phyloP scores from a whole-genome alignment of 1,140 invertebrate genomes.

The Diorhabda carinulata region DNA sequence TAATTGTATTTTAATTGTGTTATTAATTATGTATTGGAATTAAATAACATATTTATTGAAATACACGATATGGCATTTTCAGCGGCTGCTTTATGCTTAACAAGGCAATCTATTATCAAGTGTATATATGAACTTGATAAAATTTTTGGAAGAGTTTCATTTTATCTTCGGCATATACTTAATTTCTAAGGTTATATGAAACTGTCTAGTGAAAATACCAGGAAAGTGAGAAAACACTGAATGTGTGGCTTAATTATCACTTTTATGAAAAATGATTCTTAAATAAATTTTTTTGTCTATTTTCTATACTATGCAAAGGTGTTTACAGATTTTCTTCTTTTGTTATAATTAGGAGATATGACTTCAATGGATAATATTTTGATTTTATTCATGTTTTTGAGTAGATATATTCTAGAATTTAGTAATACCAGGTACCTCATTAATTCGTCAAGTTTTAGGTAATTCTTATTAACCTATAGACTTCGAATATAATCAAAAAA shows the following conservation, averaged over 20 bases:
- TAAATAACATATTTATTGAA: neutral
- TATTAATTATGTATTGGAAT: neutral
- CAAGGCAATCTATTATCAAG: conserved; percentile 2
- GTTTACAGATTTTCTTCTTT: neutral
- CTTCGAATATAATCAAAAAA: too few relatives aligned
- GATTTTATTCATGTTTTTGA: too few relatives aligned
- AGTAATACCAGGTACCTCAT: too few relatives aligned
- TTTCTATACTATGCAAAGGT: neutral
- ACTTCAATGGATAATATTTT: neutral
- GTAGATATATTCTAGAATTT: too few relatives aligned
- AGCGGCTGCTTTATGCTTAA: neutral
- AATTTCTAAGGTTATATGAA: neutral
- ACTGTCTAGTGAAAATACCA: neutral
- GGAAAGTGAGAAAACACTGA: too few relatives aligned
- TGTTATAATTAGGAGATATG: neutral
- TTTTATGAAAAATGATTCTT: neutral
- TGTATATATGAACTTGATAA: neutral
- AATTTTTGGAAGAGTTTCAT: neutral
- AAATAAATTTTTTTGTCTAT: neutral
- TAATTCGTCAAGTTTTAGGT: too few relatives aligned
- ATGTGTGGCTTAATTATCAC: neutral
- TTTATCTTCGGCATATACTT: neutral
- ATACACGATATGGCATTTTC: neutral
- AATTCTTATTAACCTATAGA: too few relatives aligned
- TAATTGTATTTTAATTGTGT: neutral